Evolutionary conservation across 2,113 vertebrate species (phyloP), one percentile per base, ranked within the genome.

Genomic region (Larimichthys crocea): DNA sequence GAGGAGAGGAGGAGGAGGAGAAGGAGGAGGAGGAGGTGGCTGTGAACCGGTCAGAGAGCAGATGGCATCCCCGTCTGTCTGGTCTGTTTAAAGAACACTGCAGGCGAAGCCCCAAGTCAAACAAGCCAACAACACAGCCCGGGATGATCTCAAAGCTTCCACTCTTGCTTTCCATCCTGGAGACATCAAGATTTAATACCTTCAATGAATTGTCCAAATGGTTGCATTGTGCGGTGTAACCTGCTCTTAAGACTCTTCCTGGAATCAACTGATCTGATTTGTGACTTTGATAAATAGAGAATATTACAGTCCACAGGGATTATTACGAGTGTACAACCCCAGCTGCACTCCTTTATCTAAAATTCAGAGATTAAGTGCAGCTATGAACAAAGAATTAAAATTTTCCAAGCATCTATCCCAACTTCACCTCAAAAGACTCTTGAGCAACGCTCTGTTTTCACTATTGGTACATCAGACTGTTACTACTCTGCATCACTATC

Each of bases 21-120:
- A 22, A 24, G 22, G 68, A 82, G 49, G 35, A 65, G 52, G 35
- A 65, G 53, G 79, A 74, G 75, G 74, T 44, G 84, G 66, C 59
- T 67, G 80, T 74, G 83, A 86, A 59, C 60, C 48, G 83, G 78
- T 87, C 83, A 82, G 57, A 40, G 63, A 85, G 79, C 89, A 86
- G 87, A 91, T 93, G 88, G 88, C 88, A 55, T 89, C 89, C 88
- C 92, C 79, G 56, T 89, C 89, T 89, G 89, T 85, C 87, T 87
- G 85, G 46, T 91, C 78, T 85, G 87, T 87, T 94, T 87, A 89
- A 90, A 85, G 77, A 84, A 74, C 90, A 63, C 87, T 5, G 71
- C 84, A 69, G 88, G 90, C 85, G 19, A 88, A 50, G 84, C 81
- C 75, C 81, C 89, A 80, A 93, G 84, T 76, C 65, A 85, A 87